These are phyloP conservation scores for Hydrochoerus hydrochaeris DNA, from an alignment of 2,113 vertebrate species.

Conservation along the genomic window DNA sequence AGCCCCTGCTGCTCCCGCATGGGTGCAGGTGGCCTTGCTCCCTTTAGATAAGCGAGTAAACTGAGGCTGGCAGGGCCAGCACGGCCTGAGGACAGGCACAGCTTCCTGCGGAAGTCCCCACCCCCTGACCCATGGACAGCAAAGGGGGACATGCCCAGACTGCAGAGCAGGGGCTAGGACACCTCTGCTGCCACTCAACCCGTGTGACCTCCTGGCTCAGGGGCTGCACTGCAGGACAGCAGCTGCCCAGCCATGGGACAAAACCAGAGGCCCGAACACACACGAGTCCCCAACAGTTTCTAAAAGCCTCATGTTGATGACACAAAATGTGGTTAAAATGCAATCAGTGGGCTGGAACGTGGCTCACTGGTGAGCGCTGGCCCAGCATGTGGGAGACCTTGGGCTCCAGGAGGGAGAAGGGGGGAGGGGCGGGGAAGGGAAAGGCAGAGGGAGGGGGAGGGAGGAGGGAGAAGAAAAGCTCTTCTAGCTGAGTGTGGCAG, in stretches of 20 bases:
- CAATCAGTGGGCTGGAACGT: background rate
- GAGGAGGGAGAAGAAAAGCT: background rate
- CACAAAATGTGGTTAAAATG: background rate
- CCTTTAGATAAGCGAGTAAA: background rate
- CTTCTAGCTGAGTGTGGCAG: background rate
- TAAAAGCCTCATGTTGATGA: background rate
- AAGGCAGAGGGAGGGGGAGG: fast-evolving
- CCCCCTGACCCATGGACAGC: background rate
- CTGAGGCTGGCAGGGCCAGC: background rate
- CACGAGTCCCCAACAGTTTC: background rate
- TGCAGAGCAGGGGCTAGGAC: background rate
- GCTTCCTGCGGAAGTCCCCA: background rate
- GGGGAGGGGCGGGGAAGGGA: background rate
- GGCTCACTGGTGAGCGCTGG: background rate
- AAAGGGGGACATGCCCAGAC: background rate
- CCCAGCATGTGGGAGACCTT: background rate
- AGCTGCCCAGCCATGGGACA: background rate
- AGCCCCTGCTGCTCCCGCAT: background rate
- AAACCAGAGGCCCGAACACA: background rate
- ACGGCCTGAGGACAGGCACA: background rate
- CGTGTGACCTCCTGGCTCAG: background rate
- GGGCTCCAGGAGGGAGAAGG: background rate
- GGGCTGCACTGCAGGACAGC: background rate
- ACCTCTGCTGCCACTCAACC: background rate
- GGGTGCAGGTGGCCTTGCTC: background rate